Conservation (phyloP, 2,888 invertebrate genomes). For the Pecten maximus region DNA sequence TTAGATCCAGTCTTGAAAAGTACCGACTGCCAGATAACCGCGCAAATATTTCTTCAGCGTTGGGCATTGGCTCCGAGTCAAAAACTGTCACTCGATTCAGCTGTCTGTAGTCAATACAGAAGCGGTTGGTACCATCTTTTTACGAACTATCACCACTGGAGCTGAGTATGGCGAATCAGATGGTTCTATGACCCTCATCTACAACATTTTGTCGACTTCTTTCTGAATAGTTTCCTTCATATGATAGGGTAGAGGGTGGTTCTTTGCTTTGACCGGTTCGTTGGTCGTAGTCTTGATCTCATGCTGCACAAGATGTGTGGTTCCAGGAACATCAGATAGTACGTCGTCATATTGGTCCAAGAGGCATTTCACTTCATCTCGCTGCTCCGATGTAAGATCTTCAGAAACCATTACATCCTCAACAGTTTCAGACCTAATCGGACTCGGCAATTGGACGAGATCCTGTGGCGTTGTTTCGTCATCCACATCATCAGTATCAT, state of each 20-base stretch:
- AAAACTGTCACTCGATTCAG: conserved; percentile 59
- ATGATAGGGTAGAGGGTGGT: conserved; percentile 54
- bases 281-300: conserved; percentile 42
- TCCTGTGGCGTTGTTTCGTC: too few species aligned
- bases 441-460: too few species aligned
- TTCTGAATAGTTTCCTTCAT: conserved; percentile 47
- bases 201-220: too few species aligned
- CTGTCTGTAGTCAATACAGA: conserved; percentile 59
- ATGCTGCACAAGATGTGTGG: conserved; percentile 47
- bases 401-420: too few species aligned
- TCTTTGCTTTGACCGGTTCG: conserved; percentile 49
- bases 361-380: neutral
- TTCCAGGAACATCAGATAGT: conserved; percentile 44
- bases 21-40: conserved; percentile 48
- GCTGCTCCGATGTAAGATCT: too few species aligned
- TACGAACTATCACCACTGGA: conserved; percentile 57
- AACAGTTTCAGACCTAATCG: too few species aligned
- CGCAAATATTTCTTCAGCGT: conserved; percentile 58
- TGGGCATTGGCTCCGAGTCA: conserved; percentile 61
- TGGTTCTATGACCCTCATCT: conserved; percentile 56
- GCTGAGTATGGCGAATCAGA: conserved; percentile 56
- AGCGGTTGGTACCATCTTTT: conserved; percentile 54
- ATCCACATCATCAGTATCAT: too few species aligned
- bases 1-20: conserved; percentile 55
- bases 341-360: conserved; percentile 41